Conservation (phyloP, 2,797 vertebrate species). For the Jordanella pulchra region DNA sequence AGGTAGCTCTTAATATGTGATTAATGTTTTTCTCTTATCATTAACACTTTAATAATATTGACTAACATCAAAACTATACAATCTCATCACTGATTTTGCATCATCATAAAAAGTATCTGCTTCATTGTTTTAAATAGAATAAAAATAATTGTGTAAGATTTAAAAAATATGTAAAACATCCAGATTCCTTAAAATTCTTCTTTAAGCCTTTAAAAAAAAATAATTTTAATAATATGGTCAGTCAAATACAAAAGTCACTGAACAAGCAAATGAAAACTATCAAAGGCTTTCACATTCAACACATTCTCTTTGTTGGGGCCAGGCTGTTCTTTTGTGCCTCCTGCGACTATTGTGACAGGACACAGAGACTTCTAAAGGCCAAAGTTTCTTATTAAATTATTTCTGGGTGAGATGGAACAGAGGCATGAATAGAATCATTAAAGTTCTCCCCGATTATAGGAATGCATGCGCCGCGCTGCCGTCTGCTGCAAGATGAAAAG, state of each 20-base stretch:
- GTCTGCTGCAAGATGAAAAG: slow-evolving; percentile 86
- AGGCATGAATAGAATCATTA: slow-evolving; percentile 87
- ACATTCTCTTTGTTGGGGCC: slow-evolving; percentile 74
- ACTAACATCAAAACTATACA: background rate
- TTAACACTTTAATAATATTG: background rate
- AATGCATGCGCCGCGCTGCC: slow-evolving; percentile 78
- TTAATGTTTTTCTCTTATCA: no score
- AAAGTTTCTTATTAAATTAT: slow-evolving; percentile 90
- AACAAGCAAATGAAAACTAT: slow-evolving; percentile 74
- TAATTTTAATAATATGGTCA: slow-evolving; percentile 67
- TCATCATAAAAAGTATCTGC: background rate
- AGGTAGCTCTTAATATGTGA: no score
- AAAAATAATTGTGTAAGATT: background rate
- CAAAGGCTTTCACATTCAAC: slow-evolving; percentile 77
- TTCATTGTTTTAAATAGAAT: no score
- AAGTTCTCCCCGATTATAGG: slow-evolving; percentile 84
- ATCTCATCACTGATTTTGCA: background rate
- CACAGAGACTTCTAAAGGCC: slow-evolving; percentile 78
- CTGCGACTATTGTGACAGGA: slow-evolving; percentile 77
- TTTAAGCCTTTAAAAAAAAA: slow-evolving; percentile 20
- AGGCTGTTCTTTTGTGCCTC: slow-evolving; percentile 74
- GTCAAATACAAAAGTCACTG: slow-evolving; percentile 67
- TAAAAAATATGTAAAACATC: background rate
- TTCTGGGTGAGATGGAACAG: slow-evolving; percentile 86
- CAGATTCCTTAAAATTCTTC: background rate